Base-by-base conservation (phyloP, 2,797 vertebrate species). In the Thripadectes ignobilis region DNA sequence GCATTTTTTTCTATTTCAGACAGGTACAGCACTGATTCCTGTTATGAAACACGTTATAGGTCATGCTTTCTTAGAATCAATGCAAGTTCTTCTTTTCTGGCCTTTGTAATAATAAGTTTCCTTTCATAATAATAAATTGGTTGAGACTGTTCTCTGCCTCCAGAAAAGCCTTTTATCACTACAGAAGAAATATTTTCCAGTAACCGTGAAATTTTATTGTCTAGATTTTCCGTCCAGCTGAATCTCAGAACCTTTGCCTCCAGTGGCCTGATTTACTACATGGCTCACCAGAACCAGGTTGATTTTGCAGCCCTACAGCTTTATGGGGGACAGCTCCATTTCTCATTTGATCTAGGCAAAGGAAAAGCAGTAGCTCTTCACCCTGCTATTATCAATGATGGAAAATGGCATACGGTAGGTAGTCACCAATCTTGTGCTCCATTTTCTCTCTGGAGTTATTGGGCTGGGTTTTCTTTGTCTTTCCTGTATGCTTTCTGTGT, bases 331-430 rank as follows among this genome's bases (percentile, higher is more conserved):
- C 97, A 78, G 30, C 96, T 99, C 45, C 93, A 97, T 94, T 98
- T 99, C 97, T 98, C 98, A 85, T 99, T 99, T 87, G 99, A 99
- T 92, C 98, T 99, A 38, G 99, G 99, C 34, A 99, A 98, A 98
- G 99, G 99, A 51, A 97, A 97, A 6, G 97, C 98, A 23, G 97
- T 98, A 26, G 91, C 98, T 92, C 96, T 96, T 22, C 98, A 98
- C 29, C 97, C 98, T 6, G 76, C 97, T 3, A 16, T 85, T 17
- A 51, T 99, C 93, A 98, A 78, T 11, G 98, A 99, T 17, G 99
- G 99, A 90, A 97, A 97, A 77, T 99, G 99, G 99, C 99, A 99
- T 97, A 96, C 66, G 23, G 99, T 99, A 96, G 80, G 98, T 98
- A 43, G 29, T 51, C 4, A 3, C 27, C 63, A 79, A 49, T 29